Conservation (phyloP, 1,140 invertebrate species). For the Musca vetustissima region DNA sequence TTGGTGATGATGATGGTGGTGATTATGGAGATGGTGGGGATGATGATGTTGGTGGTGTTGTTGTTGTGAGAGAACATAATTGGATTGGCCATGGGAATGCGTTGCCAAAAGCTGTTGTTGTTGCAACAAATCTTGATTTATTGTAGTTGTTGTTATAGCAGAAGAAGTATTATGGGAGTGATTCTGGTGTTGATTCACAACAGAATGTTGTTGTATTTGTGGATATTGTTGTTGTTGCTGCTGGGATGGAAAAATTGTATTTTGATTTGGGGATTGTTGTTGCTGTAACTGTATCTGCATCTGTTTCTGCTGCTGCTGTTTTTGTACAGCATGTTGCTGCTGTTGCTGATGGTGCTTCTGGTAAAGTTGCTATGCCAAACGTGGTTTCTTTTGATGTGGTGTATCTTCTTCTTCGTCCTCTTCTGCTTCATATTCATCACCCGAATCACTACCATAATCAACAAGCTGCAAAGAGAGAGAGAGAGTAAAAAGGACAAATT, state of each 20-base stretch:
- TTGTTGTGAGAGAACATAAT: background rate
- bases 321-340: too few species aligned
- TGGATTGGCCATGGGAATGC: too few species aligned
- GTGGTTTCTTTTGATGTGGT: constrained; percentile 53
- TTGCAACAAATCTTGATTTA: too few species aligned
- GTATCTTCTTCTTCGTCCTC: constrained; percentile 67
- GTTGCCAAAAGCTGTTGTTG: too few species aligned
- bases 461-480: constrained; percentile 74
- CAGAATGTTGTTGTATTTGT: constrained; percentile 5
- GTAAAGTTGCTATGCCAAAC: constrained; percentile 49
- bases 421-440: constrained; percentile 92
- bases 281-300: too few species aligned
- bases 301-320: constrained; percentile 31
- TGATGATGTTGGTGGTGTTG: constrained; percentile 1
- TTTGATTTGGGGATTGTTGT: constrained; percentile 22
- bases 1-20: background rate
- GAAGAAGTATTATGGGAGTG: too few species aligned
- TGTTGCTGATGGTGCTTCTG: constrained; percentile 23
- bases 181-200: too few species aligned
- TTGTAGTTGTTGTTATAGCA: too few species aligned
- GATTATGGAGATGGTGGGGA: background rate
- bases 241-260: background rate
- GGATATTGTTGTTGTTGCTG: background rate
- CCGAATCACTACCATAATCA: constrained; percentile 94
- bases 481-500: background rate